Conservation (phyloP, 2,888 invertebrate species). For the Diarsia dahlii region DNA sequence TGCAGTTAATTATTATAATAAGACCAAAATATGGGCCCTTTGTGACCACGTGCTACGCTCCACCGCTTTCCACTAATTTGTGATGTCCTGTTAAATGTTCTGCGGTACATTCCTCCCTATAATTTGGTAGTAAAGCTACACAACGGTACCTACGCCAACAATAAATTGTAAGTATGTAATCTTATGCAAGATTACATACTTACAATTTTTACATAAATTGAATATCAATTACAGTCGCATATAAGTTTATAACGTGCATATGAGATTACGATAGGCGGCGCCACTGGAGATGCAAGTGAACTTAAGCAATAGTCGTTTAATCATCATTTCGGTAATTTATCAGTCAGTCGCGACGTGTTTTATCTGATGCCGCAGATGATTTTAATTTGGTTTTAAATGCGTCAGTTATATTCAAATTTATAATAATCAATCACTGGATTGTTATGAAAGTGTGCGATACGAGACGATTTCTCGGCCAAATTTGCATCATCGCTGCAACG, state of each 20-base stretch:
- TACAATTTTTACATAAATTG: too few relatives aligned
- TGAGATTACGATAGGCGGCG: slow-evolving; percentile 66
- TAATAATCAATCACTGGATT: slow-evolving; percentile 89
- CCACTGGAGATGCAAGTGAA: slow-evolving; percentile 58
- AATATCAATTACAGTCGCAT: slow-evolving; percentile 71
- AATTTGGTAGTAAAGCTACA: slow-evolving; percentile 29
- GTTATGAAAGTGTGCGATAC: slow-evolving; percentile 90
- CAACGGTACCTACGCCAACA: slow-evolving; percentile 24
- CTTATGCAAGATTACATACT: too few relatives aligned
- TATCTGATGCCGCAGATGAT: slow-evolving; percentile 86
- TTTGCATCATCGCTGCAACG: slow-evolving; percentile 86
- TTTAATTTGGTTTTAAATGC: slow-evolving; percentile 89
- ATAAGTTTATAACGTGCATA: slow-evolving; percentile 73
- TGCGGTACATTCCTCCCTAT: slow-evolving; percentile 46
- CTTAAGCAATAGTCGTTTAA: slow-evolving; percentile 84
- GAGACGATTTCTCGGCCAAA: slow-evolving; percentile 86
- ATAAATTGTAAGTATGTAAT: slow-evolving; percentile 56
- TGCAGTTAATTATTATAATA: slow-evolving; percentile 88
- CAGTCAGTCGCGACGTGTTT: slow-evolving; percentile 85
- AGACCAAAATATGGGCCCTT: slow-evolving; percentile 80
- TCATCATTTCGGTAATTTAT: slow-evolving; percentile 88
- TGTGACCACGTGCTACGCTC: slow-evolving; percentile 81
- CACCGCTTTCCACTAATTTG: slow-evolving; percentile 86
- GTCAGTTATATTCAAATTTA: slow-evolving; percentile 89
- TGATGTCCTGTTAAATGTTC: slow-evolving; percentile 83